These are phyloP conservation scores for Mus pahari DNA, from an alignment of 2,113 vertebrate genomes.

Conservation along the genomic window DNA sequence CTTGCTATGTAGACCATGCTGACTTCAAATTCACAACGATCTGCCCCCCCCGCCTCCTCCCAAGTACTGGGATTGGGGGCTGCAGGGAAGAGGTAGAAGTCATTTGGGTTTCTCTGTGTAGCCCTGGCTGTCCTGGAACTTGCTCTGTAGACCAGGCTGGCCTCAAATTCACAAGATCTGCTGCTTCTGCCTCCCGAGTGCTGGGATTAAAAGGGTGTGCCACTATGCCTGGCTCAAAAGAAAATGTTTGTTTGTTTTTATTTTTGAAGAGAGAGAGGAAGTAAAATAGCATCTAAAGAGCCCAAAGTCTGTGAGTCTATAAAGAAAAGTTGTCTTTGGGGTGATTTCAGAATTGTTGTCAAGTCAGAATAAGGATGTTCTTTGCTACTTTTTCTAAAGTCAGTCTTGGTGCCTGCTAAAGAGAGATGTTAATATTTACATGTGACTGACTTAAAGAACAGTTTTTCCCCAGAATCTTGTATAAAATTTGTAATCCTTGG, in stretches of 20 bases:
- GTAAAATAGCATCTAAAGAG: slow-evolving; percentile 7
- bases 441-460: not conserved
- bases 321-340: not conserved
- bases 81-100: not conserved
- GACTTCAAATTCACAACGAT: not conserved
- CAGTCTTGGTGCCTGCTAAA: not conserved
- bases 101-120: not conserved
- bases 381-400: slow-evolving; percentile 20
- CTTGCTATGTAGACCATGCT: not conserved
- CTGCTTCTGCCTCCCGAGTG: not conserved
- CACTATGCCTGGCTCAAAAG: not conserved
- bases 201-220: not conserved
- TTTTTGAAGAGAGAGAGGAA: not conserved
- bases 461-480: slow-evolving; percentile 17
- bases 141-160: not conserved
- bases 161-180: not conserved
- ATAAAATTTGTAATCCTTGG: slow-evolving; percentile 12
- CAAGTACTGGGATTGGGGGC: not conserved
- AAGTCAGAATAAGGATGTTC: not conserved
- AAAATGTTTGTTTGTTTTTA: not conserved
- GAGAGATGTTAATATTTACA: slow-evolving; percentile 21
- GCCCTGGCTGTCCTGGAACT: not conserved
- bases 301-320: slow-evolving; percentile 8
- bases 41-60: not conserved
- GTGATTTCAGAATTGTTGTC: slow-evolving; percentile 28